These are phyloP conservation scores for Lycaena phlaeas DNA, from an alignment of 2,888 invertebrate genomes.

Conservation along the genomic window DNA sequence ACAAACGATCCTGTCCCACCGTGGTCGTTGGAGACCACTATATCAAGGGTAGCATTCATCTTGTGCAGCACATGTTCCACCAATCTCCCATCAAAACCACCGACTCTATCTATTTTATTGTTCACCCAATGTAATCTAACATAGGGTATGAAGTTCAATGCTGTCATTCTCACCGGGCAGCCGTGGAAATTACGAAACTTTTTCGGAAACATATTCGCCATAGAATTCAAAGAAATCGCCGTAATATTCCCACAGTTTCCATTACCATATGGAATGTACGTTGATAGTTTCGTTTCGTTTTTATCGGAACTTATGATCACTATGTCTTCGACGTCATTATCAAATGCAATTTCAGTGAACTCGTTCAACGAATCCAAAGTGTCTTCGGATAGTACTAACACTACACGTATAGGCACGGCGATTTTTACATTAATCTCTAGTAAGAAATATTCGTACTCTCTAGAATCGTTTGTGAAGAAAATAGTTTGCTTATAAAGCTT, in stretches of 20 bases:
- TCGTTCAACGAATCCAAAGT: constrained; percentile 17
- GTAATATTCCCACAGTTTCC: constrained; percentile 31
- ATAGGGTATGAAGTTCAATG: constrained; percentile 28
- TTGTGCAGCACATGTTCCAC: constrained; percentile 25
- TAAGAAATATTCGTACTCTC: constrained; percentile 30
- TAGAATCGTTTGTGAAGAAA: constrained; percentile 26
- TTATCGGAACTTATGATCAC: constrained; percentile 26
- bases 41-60: constrained; percentile 33
- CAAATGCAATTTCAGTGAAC: constrained; percentile 32
- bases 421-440: constrained; percentile 24
- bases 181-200: constrained; percentile 39
- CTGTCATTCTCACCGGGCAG: constrained; percentile 32
- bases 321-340: constrained; percentile 36
- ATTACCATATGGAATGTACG: constrained; percentile 35
- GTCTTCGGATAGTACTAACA: constrained; percentile 28
- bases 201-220: constrained; percentile 27
- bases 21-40: constrained; percentile 21
- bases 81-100: constrained; percentile 33
- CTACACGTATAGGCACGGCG: constrained; percentile 27
- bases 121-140: constrained; percentile 22
- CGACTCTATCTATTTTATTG: constrained; percentile 22
- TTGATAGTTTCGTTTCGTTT: constrained; percentile 25
- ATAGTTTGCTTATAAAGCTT: constrained; percentile 32
- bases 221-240: constrained; percentile 24
- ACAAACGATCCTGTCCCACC: constrained; percentile 24